These are phyloP conservation scores for Tenthredo notha DNA, from an alignment of 2,888 invertebrate species.

Conservation along the genomic window DNA sequence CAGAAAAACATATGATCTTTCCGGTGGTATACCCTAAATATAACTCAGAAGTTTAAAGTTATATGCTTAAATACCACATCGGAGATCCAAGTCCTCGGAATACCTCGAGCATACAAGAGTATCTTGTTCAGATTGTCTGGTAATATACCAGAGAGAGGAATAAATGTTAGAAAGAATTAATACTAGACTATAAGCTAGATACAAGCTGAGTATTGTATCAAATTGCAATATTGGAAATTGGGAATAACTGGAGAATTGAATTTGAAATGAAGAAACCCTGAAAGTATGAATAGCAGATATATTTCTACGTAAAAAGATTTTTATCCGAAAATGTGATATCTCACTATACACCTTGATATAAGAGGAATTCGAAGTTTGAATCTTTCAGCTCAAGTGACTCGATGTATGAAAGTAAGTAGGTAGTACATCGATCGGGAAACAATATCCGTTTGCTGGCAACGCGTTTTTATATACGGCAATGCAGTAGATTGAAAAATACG, in stretches of 20 bases:
- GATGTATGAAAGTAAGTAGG: neutral
- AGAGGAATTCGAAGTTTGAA: no score
- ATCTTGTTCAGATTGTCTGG: neutral
- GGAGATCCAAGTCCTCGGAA: neutral
- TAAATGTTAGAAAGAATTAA: neutral
- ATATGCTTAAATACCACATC: slow-evolving; percentile 7
- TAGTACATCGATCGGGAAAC: slow-evolving; percentile 4
- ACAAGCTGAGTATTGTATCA: neutral
- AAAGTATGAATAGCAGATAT: neutral
- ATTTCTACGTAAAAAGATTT: no score
- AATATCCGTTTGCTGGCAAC: slow-evolving; percentile 11
- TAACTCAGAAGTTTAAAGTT: neutral
- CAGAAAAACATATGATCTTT: neutral
- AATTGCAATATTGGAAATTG: neutral
- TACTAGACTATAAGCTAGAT: neutral
- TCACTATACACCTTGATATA: no score
- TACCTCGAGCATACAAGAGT: neutral
- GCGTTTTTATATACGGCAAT: slow-evolving; percentile 36
- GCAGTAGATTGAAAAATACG: slow-evolving; percentile 23
- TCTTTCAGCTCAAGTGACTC: neutral
- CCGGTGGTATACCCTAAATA: neutral
- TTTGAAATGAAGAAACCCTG: neutral
- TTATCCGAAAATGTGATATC: no score
- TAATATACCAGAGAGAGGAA: neutral
- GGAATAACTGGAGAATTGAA: neutral